Evolutionary conservation across 2,113 vertebrate species (phyloP).

Genomic region (Zosterops lateralis): DNA sequence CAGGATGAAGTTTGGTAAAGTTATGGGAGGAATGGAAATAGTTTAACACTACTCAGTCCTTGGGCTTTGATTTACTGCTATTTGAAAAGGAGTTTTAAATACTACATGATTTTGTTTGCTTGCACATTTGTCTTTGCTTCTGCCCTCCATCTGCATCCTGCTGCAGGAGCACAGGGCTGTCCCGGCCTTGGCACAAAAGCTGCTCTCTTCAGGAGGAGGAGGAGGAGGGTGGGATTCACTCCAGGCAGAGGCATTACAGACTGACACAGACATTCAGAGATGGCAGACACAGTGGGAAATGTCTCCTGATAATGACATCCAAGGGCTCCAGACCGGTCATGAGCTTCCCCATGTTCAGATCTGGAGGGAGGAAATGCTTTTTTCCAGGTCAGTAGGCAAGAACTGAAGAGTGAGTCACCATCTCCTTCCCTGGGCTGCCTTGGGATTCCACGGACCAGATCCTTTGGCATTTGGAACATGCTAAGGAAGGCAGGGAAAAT

Average conservation of each 20-base stretch:
- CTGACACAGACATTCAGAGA: background rate
- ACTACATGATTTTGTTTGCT: background rate
- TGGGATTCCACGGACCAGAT: background rate
- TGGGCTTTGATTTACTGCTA: background rate
- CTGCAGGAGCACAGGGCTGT: accelerated
- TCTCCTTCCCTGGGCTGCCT: background rate
- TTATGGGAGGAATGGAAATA: background rate
- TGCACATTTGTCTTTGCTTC: background rate
- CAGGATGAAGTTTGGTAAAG: background rate
- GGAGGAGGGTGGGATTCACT: background rate
- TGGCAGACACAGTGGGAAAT: background rate
- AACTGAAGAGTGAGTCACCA: background rate
- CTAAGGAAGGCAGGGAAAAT: background rate
- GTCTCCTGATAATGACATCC: background rate
- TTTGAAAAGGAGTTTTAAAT: background rate
- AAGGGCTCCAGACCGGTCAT: background rate
- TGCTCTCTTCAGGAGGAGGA: background rate
- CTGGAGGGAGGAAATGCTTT: background rate
- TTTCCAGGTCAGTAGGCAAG: background rate
- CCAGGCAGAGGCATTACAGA: background rate
- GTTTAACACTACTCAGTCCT: background rate
- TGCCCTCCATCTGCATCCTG: accelerated
- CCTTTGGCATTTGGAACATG: background rate
- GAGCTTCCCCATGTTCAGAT: background rate
- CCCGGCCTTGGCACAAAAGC: background rate